phyloP scores from a whole-genome alignment of 2,797 vertebrate species.

The Channallabes apus region DNA sequence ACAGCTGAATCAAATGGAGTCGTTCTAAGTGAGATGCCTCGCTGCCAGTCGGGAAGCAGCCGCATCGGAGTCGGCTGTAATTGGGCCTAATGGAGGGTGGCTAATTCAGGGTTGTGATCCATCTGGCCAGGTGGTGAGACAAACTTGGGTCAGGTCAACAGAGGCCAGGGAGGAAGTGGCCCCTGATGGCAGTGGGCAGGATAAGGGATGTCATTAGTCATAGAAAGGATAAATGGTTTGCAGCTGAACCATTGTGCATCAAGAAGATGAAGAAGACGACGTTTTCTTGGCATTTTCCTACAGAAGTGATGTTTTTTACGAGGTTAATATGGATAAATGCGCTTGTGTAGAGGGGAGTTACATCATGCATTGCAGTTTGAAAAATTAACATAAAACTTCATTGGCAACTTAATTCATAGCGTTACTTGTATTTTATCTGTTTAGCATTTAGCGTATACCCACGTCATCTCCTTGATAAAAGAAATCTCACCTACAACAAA shows the following conservation, averaged over 20 bases:
- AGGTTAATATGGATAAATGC: not conserved
- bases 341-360: not conserved
- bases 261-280: slow-evolving; percentile 48
- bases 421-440: not conserved
- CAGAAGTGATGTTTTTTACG: not conserved
- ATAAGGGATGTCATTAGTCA: slow-evolving; percentile 74
- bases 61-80: slow-evolving; percentile 62
- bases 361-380: not conserved
- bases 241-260: slow-evolving; percentile 62
- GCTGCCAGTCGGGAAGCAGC: slow-evolving; percentile 58
- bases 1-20: slow-evolving; percentile 10
- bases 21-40: slow-evolving; percentile 48
- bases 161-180: slow-evolving; percentile 68
- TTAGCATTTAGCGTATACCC: not conserved
- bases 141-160: slow-evolving; percentile 58
- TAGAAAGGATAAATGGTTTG: slow-evolving; percentile 76
- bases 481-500: not conserved
- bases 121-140: slow-evolving; percentile 39
- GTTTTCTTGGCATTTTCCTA: slow-evolving; percentile 21
- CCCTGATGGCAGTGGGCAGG: slow-evolving; percentile 63
- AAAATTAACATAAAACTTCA: not conserved
- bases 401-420: not conserved
- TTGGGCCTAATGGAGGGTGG: slow-evolving; percentile 70
- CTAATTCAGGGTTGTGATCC: slow-evolving; percentile 61
- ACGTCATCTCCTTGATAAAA: not conserved